phyloP scores from a whole-genome alignment of 2,797 vertebrate genomes.

The Clarias laeviceps region DNA sequence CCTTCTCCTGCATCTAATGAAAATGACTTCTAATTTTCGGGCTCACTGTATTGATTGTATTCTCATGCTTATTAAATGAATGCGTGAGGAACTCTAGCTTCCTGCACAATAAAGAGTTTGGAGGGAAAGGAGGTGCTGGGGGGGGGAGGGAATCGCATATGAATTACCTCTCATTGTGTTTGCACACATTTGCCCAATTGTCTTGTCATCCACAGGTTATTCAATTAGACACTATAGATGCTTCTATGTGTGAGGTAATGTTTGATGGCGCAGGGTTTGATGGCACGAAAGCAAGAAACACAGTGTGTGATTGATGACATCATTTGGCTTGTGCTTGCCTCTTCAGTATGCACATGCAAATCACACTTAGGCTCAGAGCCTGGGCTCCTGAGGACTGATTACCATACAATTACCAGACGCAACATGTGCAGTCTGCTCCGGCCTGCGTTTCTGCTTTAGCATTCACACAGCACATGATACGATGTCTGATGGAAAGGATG shows the following conservation, averaged over 20 bases:
- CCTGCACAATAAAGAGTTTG: slow-evolving; percentile 35
- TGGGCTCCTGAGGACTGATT: slow-evolving; percentile 46
- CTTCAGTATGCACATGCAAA: slow-evolving; percentile 51
- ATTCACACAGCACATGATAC: slow-evolving; percentile 31
- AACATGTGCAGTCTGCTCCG: slow-evolving; percentile 38
- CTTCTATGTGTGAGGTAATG: slow-evolving; percentile 33
- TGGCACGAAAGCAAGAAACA: slow-evolving; percentile 27
- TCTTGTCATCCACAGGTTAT: slow-evolving; percentile 41
- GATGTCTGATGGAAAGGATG: slow-evolving; percentile 21
- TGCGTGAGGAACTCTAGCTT: slow-evolving; percentile 49
- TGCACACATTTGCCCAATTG: slow-evolving; percentile 38
- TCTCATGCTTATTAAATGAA: slow-evolving; percentile 81
- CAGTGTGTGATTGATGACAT: slow-evolving; percentile 46
- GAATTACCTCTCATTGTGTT: slow-evolving; percentile 45
- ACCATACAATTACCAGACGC: slow-evolving; percentile 47
- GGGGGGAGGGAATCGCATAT: slow-evolving; percentile 11
- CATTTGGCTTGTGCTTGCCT: slow-evolving; percentile 43
- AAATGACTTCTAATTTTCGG: slow-evolving; percentile 80
- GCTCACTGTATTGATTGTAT: slow-evolving; percentile 78
- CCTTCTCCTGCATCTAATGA: slow-evolving; percentile 75
- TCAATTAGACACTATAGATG: slow-evolving; percentile 36
- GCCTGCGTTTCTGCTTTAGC: slow-evolving; percentile 22
- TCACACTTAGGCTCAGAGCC: slow-evolving; percentile 34
- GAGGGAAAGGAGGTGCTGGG: slow-evolving; percentile 3
- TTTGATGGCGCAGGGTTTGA: slow-evolving; percentile 27